Evolutionary conservation across 2,888 invertebrate genomes (phyloP).

Genomic region (Ariolimax columbianus): DNA sequence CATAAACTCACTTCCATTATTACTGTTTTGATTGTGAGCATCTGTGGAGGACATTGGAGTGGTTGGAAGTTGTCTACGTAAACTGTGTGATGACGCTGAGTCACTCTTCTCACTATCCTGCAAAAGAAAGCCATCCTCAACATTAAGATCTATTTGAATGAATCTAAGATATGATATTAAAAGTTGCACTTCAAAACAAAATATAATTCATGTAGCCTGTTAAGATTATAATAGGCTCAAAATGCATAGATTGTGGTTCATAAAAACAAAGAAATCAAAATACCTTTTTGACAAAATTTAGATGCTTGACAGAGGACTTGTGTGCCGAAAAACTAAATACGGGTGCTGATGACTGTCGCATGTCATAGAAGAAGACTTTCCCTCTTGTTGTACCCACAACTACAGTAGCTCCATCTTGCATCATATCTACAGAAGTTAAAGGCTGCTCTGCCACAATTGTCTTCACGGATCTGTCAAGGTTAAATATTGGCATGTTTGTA

Average conservation of each 20-base stretch:
- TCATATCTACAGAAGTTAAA: constrained; percentile 75
- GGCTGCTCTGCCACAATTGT: constrained; percentile 73
- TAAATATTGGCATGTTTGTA: background rate
- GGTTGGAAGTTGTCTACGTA: constrained; percentile 45
- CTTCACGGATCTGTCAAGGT: constrained; percentile 66
- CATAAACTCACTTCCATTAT: constrained; percentile 7
- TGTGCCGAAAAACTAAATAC: constrained; percentile 71
- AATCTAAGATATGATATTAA: background rate
- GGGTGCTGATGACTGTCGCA: constrained; percentile 72
- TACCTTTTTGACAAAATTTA: constrained; percentile 48
- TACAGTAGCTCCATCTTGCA: constrained; percentile 75
- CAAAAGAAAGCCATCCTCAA: background rate
- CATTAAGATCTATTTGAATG: background rate
- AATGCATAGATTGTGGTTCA: too few species aligned
- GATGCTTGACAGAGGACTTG: constrained; percentile 69
- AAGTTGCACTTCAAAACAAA: background rate
- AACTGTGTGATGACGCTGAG: constrained; percentile 17
- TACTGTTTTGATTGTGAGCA: constrained; percentile 15
- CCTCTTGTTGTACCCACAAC: constrained; percentile 78
- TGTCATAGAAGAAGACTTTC: constrained; percentile 77
- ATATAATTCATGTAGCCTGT: background rate
- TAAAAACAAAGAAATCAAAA: background rate
- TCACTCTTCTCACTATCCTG: constrained; percentile 32
- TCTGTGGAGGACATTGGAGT: constrained; percentile 10
- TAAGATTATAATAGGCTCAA: too few species aligned